Base-by-base conservation (phyloP, 2,113 vertebrate genomes). In the Plectropomus leopardus region DNA sequence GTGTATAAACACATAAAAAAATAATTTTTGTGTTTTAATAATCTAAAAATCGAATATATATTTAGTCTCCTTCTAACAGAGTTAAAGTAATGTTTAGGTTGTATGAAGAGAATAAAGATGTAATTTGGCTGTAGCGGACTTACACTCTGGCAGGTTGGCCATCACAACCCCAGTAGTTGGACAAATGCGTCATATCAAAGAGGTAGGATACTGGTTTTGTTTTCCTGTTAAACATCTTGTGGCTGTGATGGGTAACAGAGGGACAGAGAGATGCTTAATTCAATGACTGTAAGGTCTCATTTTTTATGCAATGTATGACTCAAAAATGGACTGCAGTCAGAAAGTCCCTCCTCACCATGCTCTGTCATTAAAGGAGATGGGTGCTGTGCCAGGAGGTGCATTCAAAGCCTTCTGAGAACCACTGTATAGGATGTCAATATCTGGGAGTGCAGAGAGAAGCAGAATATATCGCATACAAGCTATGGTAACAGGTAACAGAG, bases 331-430 rank as follows among this genome's bases (percentile, higher is more conserved):
- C n/a, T n/a, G n/a, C 3, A 45, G 16, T 4, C 50, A 48, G 11
- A 34, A 15, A 51, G 24, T 58, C 30, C 23, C 7, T 65, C 63
- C 95, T 95, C 90, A 99, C 98, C 95, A 96, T 92, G 98, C 98
- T 93, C 91, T 92, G 26, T 97, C 93, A 5, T 96, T 99, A 93
- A 99, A 99, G 3, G 98, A 98, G 92, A 99, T 96, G 57, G 96
- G 96, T 1, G 97, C 95, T 15, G 93, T 96, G 51, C 98, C 98
- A 0, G 98, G 97, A 11, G 98, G 97, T 0, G 94, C 80, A 0
- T 97, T 98, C 80, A 99, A 93, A 16, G 96, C 97, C 81, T 99
- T 99, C 92, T 99, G 98, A 82, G 98, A 97, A 5, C 97, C 97
- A 0, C 95, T 95, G 84, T 99, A 99, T 5, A 99, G 76, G 86